Evolutionary conservation across 2,888 invertebrate genomes (phyloP).

Genomic region (Arctia plantaginis): DNA sequence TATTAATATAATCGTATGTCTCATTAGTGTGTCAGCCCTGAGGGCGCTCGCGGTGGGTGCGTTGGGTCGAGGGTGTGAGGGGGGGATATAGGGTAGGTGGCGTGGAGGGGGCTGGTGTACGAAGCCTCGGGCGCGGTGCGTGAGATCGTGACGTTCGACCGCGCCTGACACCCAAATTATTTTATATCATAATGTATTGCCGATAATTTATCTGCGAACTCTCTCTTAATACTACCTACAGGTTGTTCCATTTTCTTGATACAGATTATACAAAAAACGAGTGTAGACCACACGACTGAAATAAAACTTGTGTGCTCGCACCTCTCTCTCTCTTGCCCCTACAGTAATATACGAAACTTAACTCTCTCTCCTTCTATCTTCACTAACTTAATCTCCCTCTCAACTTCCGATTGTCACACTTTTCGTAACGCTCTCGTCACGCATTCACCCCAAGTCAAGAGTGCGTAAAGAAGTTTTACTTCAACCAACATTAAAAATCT

Average conservation of each 20-base stretch:
- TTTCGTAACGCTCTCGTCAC: too few relatives aligned
- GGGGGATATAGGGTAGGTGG: constrained; percentile 13
- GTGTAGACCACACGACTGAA: too few relatives aligned
- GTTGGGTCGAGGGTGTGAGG: constrained; percentile 33
- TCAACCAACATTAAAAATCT: too few relatives aligned
- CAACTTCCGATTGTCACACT: too few relatives aligned
- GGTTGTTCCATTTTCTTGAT: constrained; percentile 10
- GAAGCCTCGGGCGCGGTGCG: constrained; percentile 51
- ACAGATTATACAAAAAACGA: not conserved
- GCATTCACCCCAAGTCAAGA: too few relatives aligned
- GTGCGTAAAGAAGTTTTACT: too few relatives aligned
- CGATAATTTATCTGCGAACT: constrained; percentile 54
- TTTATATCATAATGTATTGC: constrained; percentile 78
- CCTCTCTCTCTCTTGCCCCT: too few relatives aligned
- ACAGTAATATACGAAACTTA: too few relatives aligned
- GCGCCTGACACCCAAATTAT: constrained; percentile 67
- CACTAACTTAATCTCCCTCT: too few relatives aligned
- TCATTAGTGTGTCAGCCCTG: constrained; percentile 53
- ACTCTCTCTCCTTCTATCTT: too few relatives aligned
- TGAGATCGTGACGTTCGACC: constrained; percentile 77
- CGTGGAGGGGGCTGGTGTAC: constrained; percentile 30
- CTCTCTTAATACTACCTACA: constrained; percentile 15
- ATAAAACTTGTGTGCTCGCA: too few relatives aligned
- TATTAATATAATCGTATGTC: constrained; percentile 34
- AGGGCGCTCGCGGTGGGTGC: constrained; percentile 23